Base-by-base conservation (phyloP, 2,113 vertebrate genomes). In the Aspiorhynchus laticeps region DNA sequence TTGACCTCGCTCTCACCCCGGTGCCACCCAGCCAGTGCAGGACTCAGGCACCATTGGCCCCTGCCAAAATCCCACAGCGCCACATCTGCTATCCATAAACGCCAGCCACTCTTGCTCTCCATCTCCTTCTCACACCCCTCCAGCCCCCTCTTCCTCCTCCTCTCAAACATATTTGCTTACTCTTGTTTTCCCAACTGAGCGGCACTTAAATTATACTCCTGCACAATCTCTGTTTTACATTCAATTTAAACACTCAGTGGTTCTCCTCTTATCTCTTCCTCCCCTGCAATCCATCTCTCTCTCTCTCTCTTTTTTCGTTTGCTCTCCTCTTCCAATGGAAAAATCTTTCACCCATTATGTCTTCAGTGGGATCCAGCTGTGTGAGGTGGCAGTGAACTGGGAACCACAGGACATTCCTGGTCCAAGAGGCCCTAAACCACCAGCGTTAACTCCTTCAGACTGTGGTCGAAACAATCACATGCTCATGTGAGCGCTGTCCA, bases 1-100 rank as follows among this genome's bases (percentile, higher is more conserved):
- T 78, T 95, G 95, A 95, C 95, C 95, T 95, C 91, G 82, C 92
- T 86, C 91, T 96, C 94, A 96, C 94, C 95, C 94, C 80, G 94
- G 95, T 95, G 95, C 95, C 95, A 95, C 95, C 95, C 95, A 95
- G 93, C 94, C 94, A 86, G 94, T 94, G 92, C 90, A 92, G 91
- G 92, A 93, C 93, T 93, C 93, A 93, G 93, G 94, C 93, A 71
- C 88, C 69, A 91, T 90, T 11, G 89, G 91, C 91, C 93, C 90
- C 94, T 94, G 95, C 94, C 95, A 95, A 95, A 96, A 94, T 93
- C 95, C 94, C 93, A 94, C 88, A 93, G 93, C 93, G 88, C 94
- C 94, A 96, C 95, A 96, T 96, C 95, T 96, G 95, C 92, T 95
- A 95, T 93, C 95, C 94, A 96, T 96, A 96, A 96, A 95, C 94